These are phyloP conservation scores for Meteorus sp. DNA, from an alignment of 1,140 invertebrate genomes.

Conservation along the genomic window DNA sequence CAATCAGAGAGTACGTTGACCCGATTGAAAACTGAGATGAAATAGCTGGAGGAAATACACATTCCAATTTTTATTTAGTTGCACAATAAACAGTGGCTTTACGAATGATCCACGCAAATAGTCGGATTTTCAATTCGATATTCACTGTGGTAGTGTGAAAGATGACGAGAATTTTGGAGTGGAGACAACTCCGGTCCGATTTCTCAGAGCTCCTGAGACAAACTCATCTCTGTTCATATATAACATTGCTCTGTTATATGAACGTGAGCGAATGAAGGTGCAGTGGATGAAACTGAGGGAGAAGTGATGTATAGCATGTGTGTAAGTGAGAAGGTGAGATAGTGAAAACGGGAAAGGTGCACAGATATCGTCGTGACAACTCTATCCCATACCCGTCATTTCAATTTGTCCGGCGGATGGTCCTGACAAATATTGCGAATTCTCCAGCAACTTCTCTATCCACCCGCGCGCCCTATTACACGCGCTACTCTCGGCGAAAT, in stretches of 20 bases:
- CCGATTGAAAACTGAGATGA: too few species aligned
- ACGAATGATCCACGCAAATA: slow-evolving; percentile 4
- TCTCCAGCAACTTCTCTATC: slow-evolving; percentile 15
- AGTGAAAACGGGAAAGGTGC: background rate
- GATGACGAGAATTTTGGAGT: slow-evolving; percentile 16
- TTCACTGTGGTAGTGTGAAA: too few species aligned
- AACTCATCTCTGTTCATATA: slow-evolving; percentile 6
- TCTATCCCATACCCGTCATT: slow-evolving; percentile 42
- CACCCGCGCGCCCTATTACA: too few species aligned
- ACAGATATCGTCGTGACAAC: slow-evolving; percentile 29
- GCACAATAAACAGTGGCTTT: slow-evolving; percentile 2
- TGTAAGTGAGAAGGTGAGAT: background rate
- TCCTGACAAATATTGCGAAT: slow-evolving; percentile 44
- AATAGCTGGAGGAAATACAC: too few species aligned
- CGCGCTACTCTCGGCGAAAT: slow-evolving; percentile 36
- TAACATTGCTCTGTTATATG: background rate
- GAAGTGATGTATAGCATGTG: background rate
- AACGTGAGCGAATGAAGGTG: slow-evolving; percentile 2
- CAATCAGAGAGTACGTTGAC: too few species aligned
- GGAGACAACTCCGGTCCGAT: slow-evolving; percentile 14
- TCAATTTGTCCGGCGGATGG: slow-evolving; percentile 43
- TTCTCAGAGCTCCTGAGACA: slow-evolving; percentile 19
- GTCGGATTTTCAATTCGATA: slow-evolving; percentile 18
- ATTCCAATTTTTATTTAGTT: too few species aligned
- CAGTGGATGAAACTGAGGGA: too few species aligned